These are phyloP conservation scores for Cephus nigrinus DNA, from an alignment of 2,888 invertebrate species.

Conservation along the genomic window DNA sequence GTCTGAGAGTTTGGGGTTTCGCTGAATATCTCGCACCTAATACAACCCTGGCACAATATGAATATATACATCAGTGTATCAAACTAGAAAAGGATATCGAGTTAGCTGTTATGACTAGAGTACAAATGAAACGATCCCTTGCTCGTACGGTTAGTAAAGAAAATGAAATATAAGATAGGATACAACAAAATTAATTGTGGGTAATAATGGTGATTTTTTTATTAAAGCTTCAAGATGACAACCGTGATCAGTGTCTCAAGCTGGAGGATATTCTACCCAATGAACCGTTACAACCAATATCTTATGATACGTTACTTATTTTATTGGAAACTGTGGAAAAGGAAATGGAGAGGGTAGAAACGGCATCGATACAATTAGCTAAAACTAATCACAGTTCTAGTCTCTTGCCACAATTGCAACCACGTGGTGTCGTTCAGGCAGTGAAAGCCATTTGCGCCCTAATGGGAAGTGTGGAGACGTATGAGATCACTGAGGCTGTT, in stretches of 20 bases:
- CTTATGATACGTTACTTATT: slow-evolving; percentile 86
- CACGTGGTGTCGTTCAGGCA: slow-evolving; percentile 85
- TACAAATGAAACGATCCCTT: slow-evolving; percentile 76
- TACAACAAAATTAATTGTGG: slow-evolving; percentile 11
- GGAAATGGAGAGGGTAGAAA: slow-evolving; percentile 82
- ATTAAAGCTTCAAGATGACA: slow-evolving; percentile 79
- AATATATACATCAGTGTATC: slow-evolving; percentile 93
- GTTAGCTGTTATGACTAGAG: slow-evolving; percentile 68
- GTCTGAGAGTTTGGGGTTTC: slow-evolving; percentile 84
- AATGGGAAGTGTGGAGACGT: slow-evolving; percentile 89
- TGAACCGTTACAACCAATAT: slow-evolving; percentile 79
- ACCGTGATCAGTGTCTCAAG: slow-evolving; percentile 77
- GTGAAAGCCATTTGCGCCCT: slow-evolving; percentile 93
- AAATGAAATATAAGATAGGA: neutral
- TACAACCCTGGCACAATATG: slow-evolving; percentile 87
- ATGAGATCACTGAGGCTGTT: slow-evolving; percentile 85
- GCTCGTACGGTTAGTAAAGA: slow-evolving; percentile 76
- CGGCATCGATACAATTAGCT: slow-evolving; percentile 69
- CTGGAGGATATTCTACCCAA: slow-evolving; percentile 84
- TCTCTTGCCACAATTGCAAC: slow-evolving; percentile 68
- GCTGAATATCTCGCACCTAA: slow-evolving; percentile 90
- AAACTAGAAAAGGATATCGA: slow-evolving; percentile 92
- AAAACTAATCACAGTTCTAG: slow-evolving; percentile 58
- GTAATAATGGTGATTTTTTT: slow-evolving; percentile 22
- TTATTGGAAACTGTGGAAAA: slow-evolving; percentile 85